Evolutionary conservation across 2,113 vertebrate genomes (phyloP).

Genomic region (Sigmodon hispidus): DNA sequence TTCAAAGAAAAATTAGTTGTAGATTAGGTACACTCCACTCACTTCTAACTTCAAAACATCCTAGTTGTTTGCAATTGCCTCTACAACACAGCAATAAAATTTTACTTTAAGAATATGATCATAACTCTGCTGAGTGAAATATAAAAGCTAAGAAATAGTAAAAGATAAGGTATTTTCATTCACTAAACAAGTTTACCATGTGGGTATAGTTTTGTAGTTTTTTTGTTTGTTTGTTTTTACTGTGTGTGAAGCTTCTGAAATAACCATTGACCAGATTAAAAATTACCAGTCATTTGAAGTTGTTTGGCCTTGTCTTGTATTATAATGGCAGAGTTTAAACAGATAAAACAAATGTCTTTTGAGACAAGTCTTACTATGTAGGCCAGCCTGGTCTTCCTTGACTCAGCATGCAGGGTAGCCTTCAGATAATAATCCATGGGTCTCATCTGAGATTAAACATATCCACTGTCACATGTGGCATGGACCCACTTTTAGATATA

Average conservation of each 20-base stretch:
- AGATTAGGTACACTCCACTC: background rate
- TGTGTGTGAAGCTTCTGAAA: fast-evolving
- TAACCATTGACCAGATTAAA: background rate
- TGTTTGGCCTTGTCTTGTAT: background rate
- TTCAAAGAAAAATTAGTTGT: background rate
- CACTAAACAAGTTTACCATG: background rate
- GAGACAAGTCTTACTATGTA: background rate
- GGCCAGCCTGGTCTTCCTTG: background rate
- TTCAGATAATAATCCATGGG: background rate
- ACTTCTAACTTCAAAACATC: background rate
- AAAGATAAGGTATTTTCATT: background rate
- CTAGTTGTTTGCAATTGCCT: background rate
- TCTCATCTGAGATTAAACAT: background rate
- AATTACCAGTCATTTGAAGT: background rate
- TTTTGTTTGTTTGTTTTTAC: too few relatives aligned
- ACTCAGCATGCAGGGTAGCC: background rate
- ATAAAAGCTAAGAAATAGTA: background rate
- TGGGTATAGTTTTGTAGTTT: background rate
- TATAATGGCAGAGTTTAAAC: background rate
- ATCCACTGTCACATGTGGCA: background rate
- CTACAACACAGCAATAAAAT: background rate
- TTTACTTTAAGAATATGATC: background rate
- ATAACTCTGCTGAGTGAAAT: background rate
- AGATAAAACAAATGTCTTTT: background rate
- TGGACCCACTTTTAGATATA: background rate